Conservation (phyloP, 2,888 invertebrate genomes). For the Tiphia femorata region DNA sequence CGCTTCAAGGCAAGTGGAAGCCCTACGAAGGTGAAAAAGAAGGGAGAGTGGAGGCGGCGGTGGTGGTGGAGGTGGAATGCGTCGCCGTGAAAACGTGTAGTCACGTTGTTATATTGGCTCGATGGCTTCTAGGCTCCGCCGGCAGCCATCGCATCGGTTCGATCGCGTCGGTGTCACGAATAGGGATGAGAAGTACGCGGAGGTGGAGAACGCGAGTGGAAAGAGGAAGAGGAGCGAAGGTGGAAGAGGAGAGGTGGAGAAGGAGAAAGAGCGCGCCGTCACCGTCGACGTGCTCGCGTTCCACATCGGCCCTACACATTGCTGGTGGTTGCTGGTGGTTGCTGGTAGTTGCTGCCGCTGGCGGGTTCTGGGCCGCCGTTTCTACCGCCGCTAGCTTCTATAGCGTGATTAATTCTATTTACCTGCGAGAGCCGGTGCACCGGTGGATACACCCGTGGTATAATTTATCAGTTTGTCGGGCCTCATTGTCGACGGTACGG, state of each 20-base stretch:
- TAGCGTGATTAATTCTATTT: constrained; percentile 59
- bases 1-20: no score
- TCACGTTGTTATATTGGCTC: constrained; percentile 60
- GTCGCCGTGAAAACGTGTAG: constrained; percentile 50
- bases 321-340: constrained; percentile 15
- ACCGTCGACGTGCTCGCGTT: no score
- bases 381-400: constrained; percentile 33
- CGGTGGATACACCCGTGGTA: constrained; percentile 43
- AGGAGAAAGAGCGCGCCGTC: no score
- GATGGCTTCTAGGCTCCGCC: constrained; percentile 33
- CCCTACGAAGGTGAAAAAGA: no score
- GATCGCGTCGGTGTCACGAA: constrained; percentile 19
- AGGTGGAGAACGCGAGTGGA: not conserved
- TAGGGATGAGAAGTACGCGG: not conserved
- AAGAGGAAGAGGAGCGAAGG: not conserved
- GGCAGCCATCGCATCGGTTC: constrained; percentile 30
- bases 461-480: constrained; percentile 56
- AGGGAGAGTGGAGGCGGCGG: no score
- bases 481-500: constrained; percentile 48
- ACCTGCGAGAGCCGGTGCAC: constrained; percentile 53
- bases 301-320: no score
- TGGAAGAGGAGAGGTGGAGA: not conserved
- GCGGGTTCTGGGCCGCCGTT: not conserved
- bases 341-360: constrained; percentile 9
- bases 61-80: no score